Percentiles rank a stretch among this genome's conserved stretches.
phyloP scores from a whole-genome alignment of 2,888 invertebrate species.

The Heliothis peltigera region DNA sequence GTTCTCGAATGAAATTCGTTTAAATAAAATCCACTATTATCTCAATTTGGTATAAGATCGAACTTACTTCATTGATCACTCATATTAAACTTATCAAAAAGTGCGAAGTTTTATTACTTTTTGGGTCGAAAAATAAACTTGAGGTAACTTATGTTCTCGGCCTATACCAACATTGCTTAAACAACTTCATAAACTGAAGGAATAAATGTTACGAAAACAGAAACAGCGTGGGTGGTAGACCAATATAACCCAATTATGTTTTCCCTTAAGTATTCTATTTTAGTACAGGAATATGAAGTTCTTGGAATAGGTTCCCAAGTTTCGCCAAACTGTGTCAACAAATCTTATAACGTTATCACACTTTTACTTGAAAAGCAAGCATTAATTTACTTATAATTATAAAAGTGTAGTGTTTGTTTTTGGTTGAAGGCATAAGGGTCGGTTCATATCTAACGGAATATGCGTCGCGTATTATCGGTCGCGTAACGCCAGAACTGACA shows the following conservation, averaged over 20 bases:
- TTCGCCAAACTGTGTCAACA: too few relatives aligned
- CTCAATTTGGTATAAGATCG: constrained; percentile 2
- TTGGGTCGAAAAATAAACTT: not conserved
- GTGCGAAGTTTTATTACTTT: constrained; percentile 39
- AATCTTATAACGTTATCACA: too few relatives aligned
- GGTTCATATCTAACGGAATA: too few relatives aligned
- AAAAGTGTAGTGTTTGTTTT: too few relatives aligned
- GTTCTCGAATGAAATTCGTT: constrained; percentile 3
- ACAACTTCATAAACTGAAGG: constrained; percentile 13
- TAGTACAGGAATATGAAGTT: not conserved
- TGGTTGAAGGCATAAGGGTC: too few relatives aligned
- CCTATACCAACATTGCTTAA: not conserved
- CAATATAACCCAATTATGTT: constrained; percentile 1
- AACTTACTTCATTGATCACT: constrained; percentile 18
- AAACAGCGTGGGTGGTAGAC: not conserved
- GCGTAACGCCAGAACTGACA: too few relatives aligned
- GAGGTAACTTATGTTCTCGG: constrained; percentile 4
- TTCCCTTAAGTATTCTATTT: not conserved
- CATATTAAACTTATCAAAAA: constrained; percentile 10
- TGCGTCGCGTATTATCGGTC: too few relatives aligned
- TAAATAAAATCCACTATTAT: not conserved
- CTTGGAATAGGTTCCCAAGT: too few relatives aligned
- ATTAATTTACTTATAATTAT: too few relatives aligned
- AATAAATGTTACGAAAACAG: constrained; percentile 21
- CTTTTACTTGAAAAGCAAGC: too few relatives aligned